Base-by-base conservation (phyloP, 2,113 vertebrate species). In the Silurus meridionalis region DNA sequence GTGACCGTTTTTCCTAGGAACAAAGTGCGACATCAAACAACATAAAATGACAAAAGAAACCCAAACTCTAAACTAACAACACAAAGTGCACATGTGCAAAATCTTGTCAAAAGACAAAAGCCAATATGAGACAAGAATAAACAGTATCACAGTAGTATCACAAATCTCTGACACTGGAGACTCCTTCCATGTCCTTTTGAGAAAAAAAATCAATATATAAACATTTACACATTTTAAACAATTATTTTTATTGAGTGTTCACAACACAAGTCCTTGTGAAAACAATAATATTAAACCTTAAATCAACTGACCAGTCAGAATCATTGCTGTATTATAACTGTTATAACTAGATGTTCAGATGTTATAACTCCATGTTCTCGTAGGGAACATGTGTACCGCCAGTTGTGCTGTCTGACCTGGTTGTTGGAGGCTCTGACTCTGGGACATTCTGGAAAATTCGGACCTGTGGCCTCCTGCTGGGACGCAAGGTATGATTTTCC, bases 321-420 rank as follows among this genome's bases (percentile, higher is more conserved):
- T 55, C 14, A 17, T 28, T 19, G 19, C 48, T 52, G 19, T 28
- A 23, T 6, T 55, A 1, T 57, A 17, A 15, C 6, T 25, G 21
- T 53, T 14, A 48, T 60, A 5, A 23, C n/a, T 58, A 10, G 23
- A 28, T 81, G 15, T 77, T 53, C 46, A 37, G 37, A 48, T 46
- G 17, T 61, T 14, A 48, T 60, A 5, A 23, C n/a, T 58, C 15
- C n/a, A 28, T 81, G 15, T 77, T 53, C 46, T 17, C 61, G 17
- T n/a, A 86, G 80, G 55, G 85, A 72, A 61, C 83, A 57, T 60
- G 77, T 78, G 52, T 95, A 92, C 89, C 93, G 91, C 1, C 95
- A 96, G 89, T 94, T 96, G 75, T 96, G 95, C 46, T 94, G 93
- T 77, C 93, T 96, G 78, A 92, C 92, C 86, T 95, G 95, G 95